A percentile compares a stretch with the other conserved stretches of the same genome.
phyloP scores from a whole-genome alignment of 2,797 vertebrate species.

The Sebastolobus alascanus region DNA sequence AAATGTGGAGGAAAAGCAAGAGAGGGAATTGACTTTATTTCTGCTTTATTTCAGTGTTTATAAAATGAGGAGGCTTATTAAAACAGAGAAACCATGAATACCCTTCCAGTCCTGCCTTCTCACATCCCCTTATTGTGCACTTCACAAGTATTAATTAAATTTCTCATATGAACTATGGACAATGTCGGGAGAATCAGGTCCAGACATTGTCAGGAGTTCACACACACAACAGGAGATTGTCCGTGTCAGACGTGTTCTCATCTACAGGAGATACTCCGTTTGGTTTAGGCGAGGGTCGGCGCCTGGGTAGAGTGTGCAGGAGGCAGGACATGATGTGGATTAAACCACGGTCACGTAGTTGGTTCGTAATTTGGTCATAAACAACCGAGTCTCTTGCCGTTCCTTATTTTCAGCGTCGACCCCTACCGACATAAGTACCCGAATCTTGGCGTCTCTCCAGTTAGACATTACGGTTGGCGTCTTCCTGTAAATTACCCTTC shows the following conservation, averaged over 20 bases:
- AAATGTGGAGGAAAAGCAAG: conserved; percentile 30
- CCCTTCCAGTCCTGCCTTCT: neutral
- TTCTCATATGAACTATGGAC: neutral
- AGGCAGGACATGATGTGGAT: no score
- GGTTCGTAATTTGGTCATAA: no score
- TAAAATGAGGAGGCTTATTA: conserved; percentile 17
- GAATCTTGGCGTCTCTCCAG: no score
- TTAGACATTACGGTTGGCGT: no score
- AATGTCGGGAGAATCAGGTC: rapidly evolving
- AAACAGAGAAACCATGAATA: neutral
- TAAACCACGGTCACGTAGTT: no score
- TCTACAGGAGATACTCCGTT: neutral
- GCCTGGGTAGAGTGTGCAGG: no score
- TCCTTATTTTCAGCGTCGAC: no score
- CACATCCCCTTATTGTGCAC: neutral
- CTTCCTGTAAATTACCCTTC: no score
- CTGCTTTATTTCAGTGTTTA: conserved; percentile 26
- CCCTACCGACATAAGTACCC: no score
- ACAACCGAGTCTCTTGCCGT: no score
- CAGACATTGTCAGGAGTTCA: neutral
- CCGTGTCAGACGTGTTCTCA: neutral
- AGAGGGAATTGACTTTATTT: conserved; percentile 41
- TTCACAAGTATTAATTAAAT: neutral
- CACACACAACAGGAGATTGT: neutral
- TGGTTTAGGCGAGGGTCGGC: neutral